A percentile compares a stretch with the other conserved stretches of the same genome.
phyloP scores from a whole-genome alignment of 2,888 invertebrate genomes.

The Melinaea menophilus region DNA sequence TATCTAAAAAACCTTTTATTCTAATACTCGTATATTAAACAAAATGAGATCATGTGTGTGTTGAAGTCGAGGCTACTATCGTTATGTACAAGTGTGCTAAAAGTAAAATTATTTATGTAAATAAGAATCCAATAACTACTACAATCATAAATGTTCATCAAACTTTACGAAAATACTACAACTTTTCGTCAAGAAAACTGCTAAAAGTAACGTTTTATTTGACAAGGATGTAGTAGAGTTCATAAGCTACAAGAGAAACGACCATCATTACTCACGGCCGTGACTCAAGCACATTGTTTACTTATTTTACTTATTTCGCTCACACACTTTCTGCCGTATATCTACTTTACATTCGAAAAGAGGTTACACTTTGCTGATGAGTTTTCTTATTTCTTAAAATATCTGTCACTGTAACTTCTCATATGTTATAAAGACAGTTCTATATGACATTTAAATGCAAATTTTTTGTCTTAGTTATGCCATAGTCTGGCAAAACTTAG shows the following conservation, averaged over 20 bases:
- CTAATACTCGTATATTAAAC: no score
- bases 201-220: conserved; percentile 65
- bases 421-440: neutral
- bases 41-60: no score
- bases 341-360: conserved; percentile 51
- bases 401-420: conserved; percentile 25
- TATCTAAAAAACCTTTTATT: no score
- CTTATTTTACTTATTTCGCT: conserved; percentile 36
- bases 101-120: no score
- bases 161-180: conserved; percentile 21
- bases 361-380: conserved; percentile 40
- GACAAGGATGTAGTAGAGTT: conserved; percentile 66
- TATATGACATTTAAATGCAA: no score
- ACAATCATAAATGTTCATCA: neutral
- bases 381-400: conserved; percentile 40
- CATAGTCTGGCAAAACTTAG: no score
- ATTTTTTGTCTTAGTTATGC: no score
- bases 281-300: conserved; percentile 43
- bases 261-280: conserved; percentile 56
- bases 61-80: no score
- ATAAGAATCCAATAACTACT: no score
- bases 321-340: conserved; percentile 35
- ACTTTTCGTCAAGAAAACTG: conserved; percentile 46
- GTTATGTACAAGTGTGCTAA: no score
- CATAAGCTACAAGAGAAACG: conserved; percentile 63